phyloP scores from a whole-genome alignment of 2,113 vertebrate species.

The Corvus hawaiiensis region DNA sequence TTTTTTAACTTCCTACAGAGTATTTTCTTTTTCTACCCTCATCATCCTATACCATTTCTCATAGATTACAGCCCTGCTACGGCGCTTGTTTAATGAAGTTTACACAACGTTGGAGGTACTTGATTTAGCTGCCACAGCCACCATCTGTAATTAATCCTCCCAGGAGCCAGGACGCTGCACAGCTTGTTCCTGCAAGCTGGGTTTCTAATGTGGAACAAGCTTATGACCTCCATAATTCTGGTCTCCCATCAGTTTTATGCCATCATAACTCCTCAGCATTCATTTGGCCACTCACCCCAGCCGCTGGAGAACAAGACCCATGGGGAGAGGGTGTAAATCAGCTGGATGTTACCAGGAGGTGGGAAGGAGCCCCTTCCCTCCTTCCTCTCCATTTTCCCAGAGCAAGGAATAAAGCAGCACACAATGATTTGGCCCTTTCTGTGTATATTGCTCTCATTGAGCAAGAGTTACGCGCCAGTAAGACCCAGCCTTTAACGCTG shows the following conservation, averaged over 20 bases:
- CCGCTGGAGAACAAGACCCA: not conserved
- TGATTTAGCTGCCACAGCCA: conserved; percentile 39
- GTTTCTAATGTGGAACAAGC: not conserved
- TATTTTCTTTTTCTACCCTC: not conserved
- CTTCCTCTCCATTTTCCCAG: not conserved
- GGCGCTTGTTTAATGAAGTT: conserved; percentile 6
- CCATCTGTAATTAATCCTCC: conserved; percentile 49
- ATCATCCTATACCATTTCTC: not conserved
- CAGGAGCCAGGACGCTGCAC: not conserved
- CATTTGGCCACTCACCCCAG: not conserved
- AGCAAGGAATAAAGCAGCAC: not conserved
- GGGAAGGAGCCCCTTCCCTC: not conserved
- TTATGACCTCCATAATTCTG: not conserved
- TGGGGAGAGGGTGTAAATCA: not conserved
- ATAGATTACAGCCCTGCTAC: not conserved
- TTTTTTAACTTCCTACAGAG: not conserved
- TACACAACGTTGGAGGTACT: conserved; percentile 24
- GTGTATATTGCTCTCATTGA: not conserved
- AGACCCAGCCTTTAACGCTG: not conserved
- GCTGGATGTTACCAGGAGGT: not conserved
- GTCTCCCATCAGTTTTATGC: not conserved
- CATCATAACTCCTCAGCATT: not conserved
- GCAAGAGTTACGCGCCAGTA: rapidly evolving
- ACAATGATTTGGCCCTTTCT: not conserved
- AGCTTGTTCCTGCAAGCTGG: not conserved